Evolutionary conservation across 2,888 invertebrate species (phyloP), one percentile per base, ranked within the genome.

Genomic region (Lampropteryx suffumata): DNA sequence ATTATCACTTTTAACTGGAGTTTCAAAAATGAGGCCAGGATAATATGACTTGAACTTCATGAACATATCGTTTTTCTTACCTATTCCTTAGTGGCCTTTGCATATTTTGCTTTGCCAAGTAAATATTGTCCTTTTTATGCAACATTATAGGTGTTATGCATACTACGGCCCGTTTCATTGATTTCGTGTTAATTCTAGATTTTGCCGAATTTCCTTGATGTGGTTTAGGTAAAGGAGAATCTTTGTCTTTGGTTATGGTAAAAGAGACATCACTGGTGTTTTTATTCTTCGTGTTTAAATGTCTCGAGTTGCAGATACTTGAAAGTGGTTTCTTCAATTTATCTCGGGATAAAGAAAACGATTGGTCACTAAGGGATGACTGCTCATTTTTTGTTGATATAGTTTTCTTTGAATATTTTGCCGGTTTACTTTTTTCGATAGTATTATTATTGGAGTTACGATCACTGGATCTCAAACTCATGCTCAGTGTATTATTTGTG

Each of bases 211-310:
- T 34, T 9, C 33, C 28, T 32, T 11, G 41, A 27, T 30, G 32
- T 24, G 21, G 43, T 34, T 55, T 50, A 3, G 45, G 28, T 17
- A 51, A 27, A 14, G 57, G 48, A 24, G 54, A 56, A 39, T 39
- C 43, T 6, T 50, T 49, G 45, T 55, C 51, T 14, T 40, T 41
- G 5, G 47, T 13, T 30, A 69, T 32, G 0, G 65, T 58, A 51
- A 67, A 69, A 5, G 69, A 65, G 8, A 69, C 27, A 28, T 67
- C 59, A 49, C 69, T 69, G 7, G 39, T 52, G 12, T 59, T 53
- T 5, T 43, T 36, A 10, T 49, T 51, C 0, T 51, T 37, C 8
- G 40, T 1, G 29, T 34, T 33, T 4, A 17, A 12, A 13, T 43
- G 11, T 2, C 35, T 32, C 11, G 39, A 39, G 7, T 39, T 41